Percentiles rank a stretch among this genome's conserved stretches.
Conservation (phyloP, 2,888 invertebrate genomes). For the Athalia rosae region DNA sequence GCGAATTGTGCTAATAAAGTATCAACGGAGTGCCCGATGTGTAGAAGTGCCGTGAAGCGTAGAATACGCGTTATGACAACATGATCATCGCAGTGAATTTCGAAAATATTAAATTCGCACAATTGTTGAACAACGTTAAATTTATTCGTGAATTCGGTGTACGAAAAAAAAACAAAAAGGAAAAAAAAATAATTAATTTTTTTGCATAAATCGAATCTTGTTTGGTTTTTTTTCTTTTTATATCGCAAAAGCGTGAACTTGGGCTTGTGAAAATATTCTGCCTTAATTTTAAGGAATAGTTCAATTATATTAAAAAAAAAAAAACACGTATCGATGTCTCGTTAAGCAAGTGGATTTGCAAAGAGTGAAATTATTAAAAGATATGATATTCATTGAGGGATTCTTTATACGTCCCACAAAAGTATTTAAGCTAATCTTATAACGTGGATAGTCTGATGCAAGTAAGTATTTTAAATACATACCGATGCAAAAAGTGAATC, state of each 20-base stretch:
- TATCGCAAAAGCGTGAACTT: not conserved
- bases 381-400: not conserved
- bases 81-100: slow-evolving; percentile 68
- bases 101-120: slow-evolving; percentile 5
- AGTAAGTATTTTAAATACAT: not conserved
- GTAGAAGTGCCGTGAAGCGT: slow-evolving; percentile 82
- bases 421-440: not conserved
- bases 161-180: not conserved
- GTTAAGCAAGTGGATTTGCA: not conserved
- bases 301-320: not conserved
- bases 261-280: slow-evolving; percentile 46
- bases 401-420: not conserved
- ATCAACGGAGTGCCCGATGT: slow-evolving; percentile 85
- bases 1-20: slow-evolving; percentile 79
- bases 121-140: not conserved
- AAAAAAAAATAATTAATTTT: not conserved
- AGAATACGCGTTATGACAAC: slow-evolving; percentile 80
- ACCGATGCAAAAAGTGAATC: not conserved
- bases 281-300: slow-evolving; percentile 43
- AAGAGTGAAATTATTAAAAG: not conserved
- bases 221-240: not conserved
- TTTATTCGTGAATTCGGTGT: not conserved
- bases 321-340: too few relatives aligned
- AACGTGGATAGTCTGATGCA: slow-evolving; percentile 6
- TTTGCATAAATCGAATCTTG: slow-evolving; percentile 10